Evolutionary conservation across 2,888 invertebrate species (phyloP).

Genomic region (Cosmopolites sordidus): DNA sequence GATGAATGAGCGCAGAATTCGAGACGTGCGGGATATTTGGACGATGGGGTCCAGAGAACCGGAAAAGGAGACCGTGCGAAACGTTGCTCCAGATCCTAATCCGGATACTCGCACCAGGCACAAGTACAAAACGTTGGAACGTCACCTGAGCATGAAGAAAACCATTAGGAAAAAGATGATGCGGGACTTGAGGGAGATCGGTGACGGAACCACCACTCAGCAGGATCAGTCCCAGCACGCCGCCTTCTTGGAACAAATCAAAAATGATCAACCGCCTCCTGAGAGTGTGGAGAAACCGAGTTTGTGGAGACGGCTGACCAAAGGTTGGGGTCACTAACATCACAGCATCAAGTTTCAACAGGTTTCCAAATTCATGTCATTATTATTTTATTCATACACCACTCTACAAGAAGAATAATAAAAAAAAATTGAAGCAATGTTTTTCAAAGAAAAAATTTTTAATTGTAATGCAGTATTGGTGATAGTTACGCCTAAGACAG

Average conservation of each 20-base stretch:
- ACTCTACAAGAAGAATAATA: too few species aligned
- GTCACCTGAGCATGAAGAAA: conserved; percentile 83
- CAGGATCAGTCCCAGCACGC: conserved; percentile 37
- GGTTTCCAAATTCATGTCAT: too few species aligned
- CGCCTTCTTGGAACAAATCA: conserved; percentile 48
- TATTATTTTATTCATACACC: too few species aligned
- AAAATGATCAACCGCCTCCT: conserved; percentile 47
- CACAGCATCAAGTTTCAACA: conserved; percentile 12
- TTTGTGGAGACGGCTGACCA: conserved; percentile 48
- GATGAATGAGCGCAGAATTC: conserved; percentile 63
- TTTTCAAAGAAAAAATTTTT: too few species aligned
- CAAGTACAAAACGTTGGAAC: conserved; percentile 70
- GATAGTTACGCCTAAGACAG: too few species aligned
- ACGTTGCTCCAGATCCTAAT: conserved; percentile 49
- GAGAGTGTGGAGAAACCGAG: conserved; percentile 49
- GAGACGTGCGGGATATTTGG: conserved; percentile 65
- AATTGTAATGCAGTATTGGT: too few species aligned
- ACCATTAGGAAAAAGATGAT: conserved; percentile 81
- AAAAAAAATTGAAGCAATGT: too few species aligned
- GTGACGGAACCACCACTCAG: conserved; percentile 42
- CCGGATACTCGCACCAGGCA: conserved; percentile 58
- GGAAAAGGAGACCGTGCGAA: conserved; percentile 47
- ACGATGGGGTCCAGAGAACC: conserved; percentile 32
- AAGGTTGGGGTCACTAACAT: conserved; percentile 45
- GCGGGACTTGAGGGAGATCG: conserved; percentile 70